A percentile compares a stretch with the other conserved stretches of the same genome.
phyloP scores from a whole-genome alignment of 37 sponge, comb jelly and placozoan genomes.

The Geodia barretti region DNA sequence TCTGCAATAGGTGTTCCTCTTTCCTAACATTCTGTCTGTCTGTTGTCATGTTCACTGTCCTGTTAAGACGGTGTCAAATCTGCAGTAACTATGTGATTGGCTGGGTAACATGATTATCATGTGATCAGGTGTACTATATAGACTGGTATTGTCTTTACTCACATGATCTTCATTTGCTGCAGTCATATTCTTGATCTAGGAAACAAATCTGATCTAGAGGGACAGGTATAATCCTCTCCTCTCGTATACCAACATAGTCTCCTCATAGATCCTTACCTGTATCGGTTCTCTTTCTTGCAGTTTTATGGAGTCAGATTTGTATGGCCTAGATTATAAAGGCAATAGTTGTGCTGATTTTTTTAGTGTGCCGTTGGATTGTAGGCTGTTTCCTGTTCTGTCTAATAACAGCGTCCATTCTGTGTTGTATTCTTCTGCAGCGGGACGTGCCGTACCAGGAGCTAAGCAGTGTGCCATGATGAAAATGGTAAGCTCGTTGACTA shows the following conservation, averaged over 20 bases:
- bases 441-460: constrained; percentile 99
- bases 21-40: too few relatives aligned
- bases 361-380: too few relatives aligned
- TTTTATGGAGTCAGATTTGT: too few relatives aligned
- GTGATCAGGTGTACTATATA: not conserved
- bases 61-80: too few relatives aligned
- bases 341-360: too few relatives aligned
- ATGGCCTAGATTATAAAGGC: too few relatives aligned
- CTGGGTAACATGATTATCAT: too few relatives aligned
- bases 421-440: constrained; percentile 71
- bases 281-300: too few relatives aligned
- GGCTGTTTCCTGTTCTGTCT: too few relatives aligned
- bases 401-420: too few relatives aligned
- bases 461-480: constrained; percentile 98
- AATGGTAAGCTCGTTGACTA: constrained; percentile 77
- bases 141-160: not conserved
- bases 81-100: not conserved
- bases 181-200: constrained; percentile 99
- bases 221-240: constrained; percentile 93
- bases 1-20: too few relatives aligned
- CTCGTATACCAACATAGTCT: not conserved
- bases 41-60: too few relatives aligned
- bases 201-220: constrained; percentile 97
- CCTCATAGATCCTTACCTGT: not conserved
- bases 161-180: constrained; percentile 4